Evolutionary conservation across 2,888 invertebrate genomes (phyloP).

Genomic region (Lypha dubia): DNA sequence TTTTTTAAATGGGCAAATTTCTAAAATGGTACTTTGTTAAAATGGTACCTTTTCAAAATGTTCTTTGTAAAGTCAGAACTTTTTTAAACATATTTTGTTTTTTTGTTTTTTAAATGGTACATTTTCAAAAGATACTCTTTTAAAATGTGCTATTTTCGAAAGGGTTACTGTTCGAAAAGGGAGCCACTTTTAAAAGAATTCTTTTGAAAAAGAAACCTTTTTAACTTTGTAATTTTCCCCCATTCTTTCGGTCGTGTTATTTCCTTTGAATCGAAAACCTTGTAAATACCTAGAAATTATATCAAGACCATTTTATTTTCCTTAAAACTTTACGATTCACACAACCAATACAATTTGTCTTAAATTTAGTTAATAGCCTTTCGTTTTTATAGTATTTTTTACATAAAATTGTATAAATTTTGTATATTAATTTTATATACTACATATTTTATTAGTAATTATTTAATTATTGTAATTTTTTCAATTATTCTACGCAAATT

Average conservation of each 20-base stretch:
- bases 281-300: constrained; percentile 46
- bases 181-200: background rate
- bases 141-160: too few species aligned
- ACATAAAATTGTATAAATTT: background rate
- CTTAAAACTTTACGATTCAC: background rate
- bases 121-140: too few species aligned
- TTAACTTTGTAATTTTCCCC: background rate
- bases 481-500: background rate
- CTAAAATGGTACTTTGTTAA: too few species aligned
- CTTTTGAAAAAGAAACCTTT: background rate
- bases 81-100: too few species aligned
- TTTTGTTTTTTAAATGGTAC: too few species aligned
- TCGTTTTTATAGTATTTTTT: background rate
- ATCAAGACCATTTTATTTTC: background rate
- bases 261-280: constrained; percentile 3
- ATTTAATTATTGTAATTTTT: constrained; percentile 24
- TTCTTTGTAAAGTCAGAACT: too few species aligned
- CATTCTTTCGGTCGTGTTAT: constrained; percentile 31
- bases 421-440: constrained; percentile 18
- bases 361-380: background rate
- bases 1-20: too few species aligned
- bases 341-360: background rate
- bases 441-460: constrained; percentile 19
- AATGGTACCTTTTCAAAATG: too few species aligned
- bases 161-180: too few species aligned